Evolutionary conservation across 2,888 invertebrate species (phyloP).

Genomic region (Leuctra nigra): DNA sequence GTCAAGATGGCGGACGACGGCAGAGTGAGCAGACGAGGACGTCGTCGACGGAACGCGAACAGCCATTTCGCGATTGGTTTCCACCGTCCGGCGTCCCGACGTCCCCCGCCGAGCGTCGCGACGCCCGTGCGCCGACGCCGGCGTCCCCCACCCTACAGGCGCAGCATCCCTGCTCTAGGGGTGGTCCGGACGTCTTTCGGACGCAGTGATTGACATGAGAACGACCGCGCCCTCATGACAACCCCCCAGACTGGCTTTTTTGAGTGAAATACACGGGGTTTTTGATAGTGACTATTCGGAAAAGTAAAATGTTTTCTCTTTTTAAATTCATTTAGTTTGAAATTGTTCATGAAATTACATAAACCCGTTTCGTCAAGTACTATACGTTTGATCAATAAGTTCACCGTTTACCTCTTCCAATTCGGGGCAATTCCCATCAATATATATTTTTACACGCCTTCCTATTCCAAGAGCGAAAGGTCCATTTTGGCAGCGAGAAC

Average conservation of each 20-base stretch:
- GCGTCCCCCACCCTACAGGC: constrained; percentile 11
- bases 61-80: constrained; percentile 26
- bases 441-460: too few relatives aligned
- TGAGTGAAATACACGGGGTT: too few relatives aligned
- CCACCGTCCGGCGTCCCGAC: constrained; percentile 11
- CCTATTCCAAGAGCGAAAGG: too few relatives aligned
- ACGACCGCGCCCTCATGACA: constrained; percentile 21
- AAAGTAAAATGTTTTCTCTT: too few relatives aligned
- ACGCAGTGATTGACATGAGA: constrained; percentile 15
- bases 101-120: not conserved
- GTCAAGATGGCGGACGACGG: constrained; percentile 26
- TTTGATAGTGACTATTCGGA: too few relatives aligned
- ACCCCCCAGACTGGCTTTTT: not conserved
- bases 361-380: too few relatives aligned
- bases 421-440: too few relatives aligned
- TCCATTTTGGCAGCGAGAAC: too few relatives aligned
- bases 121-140: constrained; percentile 16
- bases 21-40: not conserved
- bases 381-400: too few relatives aligned
- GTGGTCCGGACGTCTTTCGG: constrained; percentile 2
- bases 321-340: too few relatives aligned
- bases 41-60: constrained; percentile 4
- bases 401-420: too few relatives aligned
- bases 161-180: constrained; percentile 4
- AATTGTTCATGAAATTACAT: too few relatives aligned